These are phyloP conservation scores for Troides aeacus DNA, from an alignment of 2,888 invertebrate genomes.

Conservation along the genomic window DNA sequence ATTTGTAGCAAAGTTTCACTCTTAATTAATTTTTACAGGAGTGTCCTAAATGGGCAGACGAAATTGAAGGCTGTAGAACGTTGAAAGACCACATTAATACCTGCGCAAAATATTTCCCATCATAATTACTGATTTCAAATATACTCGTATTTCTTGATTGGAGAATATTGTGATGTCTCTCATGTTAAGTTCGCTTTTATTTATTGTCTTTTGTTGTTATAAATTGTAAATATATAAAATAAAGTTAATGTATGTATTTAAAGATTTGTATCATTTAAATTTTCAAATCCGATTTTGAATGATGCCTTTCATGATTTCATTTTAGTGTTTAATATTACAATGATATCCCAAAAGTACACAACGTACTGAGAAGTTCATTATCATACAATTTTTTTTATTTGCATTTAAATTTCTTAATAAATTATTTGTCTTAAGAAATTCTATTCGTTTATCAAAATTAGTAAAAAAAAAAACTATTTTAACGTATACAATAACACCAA, in stretches of 20 bases:
- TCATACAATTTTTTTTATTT: too few species aligned
- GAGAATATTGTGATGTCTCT: not conserved
- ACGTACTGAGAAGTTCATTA: too few species aligned
- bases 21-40: constrained; percentile 47
- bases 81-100: constrained; percentile 21
- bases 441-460: not conserved
- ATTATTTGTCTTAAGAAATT: not conserved
- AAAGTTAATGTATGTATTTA: not conserved
- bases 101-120: constrained; percentile 23
- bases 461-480: not conserved
- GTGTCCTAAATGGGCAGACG: constrained; percentile 46
- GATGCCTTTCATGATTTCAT: too few species aligned
- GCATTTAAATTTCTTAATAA: too few species aligned
- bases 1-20: too few species aligned
- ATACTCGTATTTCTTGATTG: not conserved
- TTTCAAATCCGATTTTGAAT: too few species aligned
- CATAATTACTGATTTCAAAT: not conserved
- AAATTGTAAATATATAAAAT: not conserved
- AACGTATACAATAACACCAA: not conserved
- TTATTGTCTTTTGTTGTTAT: not conserved
- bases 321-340: too few species aligned
- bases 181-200: not conserved
- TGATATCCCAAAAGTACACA: too few species aligned
- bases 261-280: not conserved
- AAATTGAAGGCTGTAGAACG: constrained; percentile 17